Evolutionary conservation across 2,888 invertebrate species (phyloP), one percentile per base, ranked within the genome.

Genomic region (Drosophila incognita): DNA sequence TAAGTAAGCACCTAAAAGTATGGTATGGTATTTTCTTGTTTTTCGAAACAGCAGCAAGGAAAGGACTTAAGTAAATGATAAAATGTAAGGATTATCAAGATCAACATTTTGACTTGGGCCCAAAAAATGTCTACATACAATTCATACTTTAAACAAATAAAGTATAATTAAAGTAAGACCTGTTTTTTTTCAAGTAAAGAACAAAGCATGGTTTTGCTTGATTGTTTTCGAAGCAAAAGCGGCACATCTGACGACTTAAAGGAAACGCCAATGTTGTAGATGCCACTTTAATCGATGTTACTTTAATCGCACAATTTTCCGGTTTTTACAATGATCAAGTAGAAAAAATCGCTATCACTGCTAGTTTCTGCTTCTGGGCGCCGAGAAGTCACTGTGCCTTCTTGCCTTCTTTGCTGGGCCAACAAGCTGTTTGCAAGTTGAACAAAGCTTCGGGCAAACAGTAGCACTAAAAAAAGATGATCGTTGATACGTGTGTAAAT

Each of bases 391-490:
- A 71, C 36, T 73, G 54, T 24, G n/a, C 38, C 52, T 79, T 71
- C 52, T 79, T 71, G 54, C 13, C 72, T 57, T 72, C 70, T 51
- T 65, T 66, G 40, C 18, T 70, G 81, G 90, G 85, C 92, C 91
- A 91, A 85, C 91, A 90, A 84, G 90, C 92, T 77, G 92, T 90
- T 63, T 89, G 87, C 87, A 92, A 92, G 91, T 91, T 87, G 82
- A 93, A 92, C 88, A 89, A 93, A 82, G 77, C 89, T 83, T 85
- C 82, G 77, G 92, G 92, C 59, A 90, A 72, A 74, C 82, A 82
- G 80, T 83, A 77, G 82, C 83, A 83, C 92, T 92, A 92, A 79
- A 92, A 82, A 92, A 92, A 84, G 81, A 86, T 85, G 83, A 86
- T 86, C 69, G 67, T 54, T 70, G 65, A 49, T 58, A 61, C 60